Conservation (phyloP, 2,113 vertebrate genomes). For the Ibidorhyncha struthersii region DNA sequence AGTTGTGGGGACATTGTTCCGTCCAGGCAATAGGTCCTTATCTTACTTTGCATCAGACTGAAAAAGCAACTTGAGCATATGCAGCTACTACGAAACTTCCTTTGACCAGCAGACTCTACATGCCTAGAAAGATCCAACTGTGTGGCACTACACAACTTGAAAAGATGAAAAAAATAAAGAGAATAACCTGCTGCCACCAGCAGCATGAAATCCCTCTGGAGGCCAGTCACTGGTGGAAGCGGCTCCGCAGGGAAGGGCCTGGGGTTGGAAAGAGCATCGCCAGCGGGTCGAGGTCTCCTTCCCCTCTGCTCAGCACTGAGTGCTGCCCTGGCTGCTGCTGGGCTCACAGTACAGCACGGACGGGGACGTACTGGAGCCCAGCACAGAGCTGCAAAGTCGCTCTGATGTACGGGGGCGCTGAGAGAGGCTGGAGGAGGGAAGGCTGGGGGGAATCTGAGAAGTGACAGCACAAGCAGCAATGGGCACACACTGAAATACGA, state of each 20-base stretch:
- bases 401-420: rapidly evolving
- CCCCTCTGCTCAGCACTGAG: not conserved
- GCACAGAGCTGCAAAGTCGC: not conserved
- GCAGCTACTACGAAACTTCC: not conserved
- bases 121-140: not conserved
- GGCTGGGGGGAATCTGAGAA: too few relatives aligned
- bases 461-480: not conserved
- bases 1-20: rapidly evolving
- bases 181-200: rapidly evolving
- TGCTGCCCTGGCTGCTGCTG: not conserved
- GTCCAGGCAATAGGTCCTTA: not conserved
- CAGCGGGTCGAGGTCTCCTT: not conserved
- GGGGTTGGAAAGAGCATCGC: too few relatives aligned
- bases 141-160: rapidly evolving
- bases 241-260: not conserved
- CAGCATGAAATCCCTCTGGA: rapidly evolving
- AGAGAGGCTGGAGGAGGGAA: not conserved
- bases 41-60: too few relatives aligned
- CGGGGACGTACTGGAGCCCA: rapidly evolving
- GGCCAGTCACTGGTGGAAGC: not conserved
- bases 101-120: too few relatives aligned
- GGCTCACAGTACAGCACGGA: not conserved
- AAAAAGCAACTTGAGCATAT: rapidly evolving
- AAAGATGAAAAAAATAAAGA: not conserved
- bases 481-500: not conserved